Evolutionary conservation across 2,888 invertebrate species (phyloP).

Genomic region (Thereva unica): DNA sequence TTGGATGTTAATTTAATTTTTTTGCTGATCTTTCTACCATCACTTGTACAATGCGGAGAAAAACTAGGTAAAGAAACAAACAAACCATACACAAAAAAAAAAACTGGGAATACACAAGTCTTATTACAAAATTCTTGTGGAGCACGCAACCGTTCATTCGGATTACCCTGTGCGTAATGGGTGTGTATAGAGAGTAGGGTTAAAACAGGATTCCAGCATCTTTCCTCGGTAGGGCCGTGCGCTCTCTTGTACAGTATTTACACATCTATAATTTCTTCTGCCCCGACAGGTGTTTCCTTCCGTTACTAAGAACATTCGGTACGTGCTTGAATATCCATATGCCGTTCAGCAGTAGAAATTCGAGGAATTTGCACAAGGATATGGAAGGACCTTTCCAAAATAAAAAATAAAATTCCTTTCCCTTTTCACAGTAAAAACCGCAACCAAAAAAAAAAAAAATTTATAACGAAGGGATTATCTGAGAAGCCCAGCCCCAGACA

Average conservation of each 20-base stretch:
- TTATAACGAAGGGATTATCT: not conserved
- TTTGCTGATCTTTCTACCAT: constrained; percentile 10
- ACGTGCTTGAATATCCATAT: too few species aligned
- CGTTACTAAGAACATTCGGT: not conserved
- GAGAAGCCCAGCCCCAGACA: not conserved
- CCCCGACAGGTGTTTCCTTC: constrained; percentile 1
- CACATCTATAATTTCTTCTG: not conserved
- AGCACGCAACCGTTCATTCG: constrained; percentile 20
- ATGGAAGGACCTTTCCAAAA: too few species aligned
- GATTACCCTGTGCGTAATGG: not conserved
- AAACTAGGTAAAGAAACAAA: constrained; percentile 23
- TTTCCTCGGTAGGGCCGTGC: too few species aligned
- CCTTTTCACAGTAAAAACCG: too few species aligned
- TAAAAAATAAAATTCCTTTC: too few species aligned
- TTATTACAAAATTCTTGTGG: constrained; percentile 6
- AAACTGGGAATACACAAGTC: not conserved
- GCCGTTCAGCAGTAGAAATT: too few species aligned
- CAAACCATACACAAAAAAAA: not conserved
- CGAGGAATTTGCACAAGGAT: too few species aligned
- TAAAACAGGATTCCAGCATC: not conserved
- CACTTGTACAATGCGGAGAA: constrained; percentile 25
- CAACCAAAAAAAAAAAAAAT: too few species aligned
- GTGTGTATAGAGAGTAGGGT: not conserved
- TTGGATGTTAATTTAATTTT: constrained; percentile 18
- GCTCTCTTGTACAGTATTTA: too few species aligned